Evolutionary conservation across 2,797 vertebrate genomes (phyloP).

Genomic region (Poecilia wingei): DNA sequence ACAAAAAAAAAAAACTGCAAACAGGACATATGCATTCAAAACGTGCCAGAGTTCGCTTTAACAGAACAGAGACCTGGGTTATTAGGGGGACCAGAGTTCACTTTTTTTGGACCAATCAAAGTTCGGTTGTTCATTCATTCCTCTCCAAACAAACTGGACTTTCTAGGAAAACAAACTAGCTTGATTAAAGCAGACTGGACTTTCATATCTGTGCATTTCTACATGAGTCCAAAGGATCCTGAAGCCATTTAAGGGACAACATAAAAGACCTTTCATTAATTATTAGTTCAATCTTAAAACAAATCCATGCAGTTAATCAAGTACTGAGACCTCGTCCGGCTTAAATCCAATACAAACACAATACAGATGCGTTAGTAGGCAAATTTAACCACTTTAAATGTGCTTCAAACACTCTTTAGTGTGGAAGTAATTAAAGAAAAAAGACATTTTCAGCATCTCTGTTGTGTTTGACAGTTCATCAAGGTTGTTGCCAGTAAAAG

Average conservation of each 20-base stretch:
- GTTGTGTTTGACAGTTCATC: background rate
- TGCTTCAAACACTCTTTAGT: background rate
- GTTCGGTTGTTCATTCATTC: no score
- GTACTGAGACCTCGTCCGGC: background rate
- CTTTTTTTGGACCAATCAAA: no score
- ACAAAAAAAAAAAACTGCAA: no score
- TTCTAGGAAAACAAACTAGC: no score
- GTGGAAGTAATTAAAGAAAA: background rate
- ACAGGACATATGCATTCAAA: no score
- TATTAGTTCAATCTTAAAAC: background rate
- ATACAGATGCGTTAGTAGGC: background rate
- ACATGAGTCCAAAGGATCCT: background rate
- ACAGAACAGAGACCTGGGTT: no score
- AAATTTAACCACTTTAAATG: background rate
- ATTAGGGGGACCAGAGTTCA: no score
- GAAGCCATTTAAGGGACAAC: background rate
- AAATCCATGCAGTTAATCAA: background rate
- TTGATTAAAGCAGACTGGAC: no score
- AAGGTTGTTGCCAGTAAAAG: background rate
- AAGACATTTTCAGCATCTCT: background rate
- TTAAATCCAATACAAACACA: background rate
- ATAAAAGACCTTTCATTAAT: no score
- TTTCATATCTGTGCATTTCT: background rate
- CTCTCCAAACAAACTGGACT: no score
- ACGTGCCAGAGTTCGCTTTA: no score